These are phyloP conservation scores for Mustela erminea DNA, from an alignment of 2,797 vertebrate species.

Conservation along the genomic window DNA sequence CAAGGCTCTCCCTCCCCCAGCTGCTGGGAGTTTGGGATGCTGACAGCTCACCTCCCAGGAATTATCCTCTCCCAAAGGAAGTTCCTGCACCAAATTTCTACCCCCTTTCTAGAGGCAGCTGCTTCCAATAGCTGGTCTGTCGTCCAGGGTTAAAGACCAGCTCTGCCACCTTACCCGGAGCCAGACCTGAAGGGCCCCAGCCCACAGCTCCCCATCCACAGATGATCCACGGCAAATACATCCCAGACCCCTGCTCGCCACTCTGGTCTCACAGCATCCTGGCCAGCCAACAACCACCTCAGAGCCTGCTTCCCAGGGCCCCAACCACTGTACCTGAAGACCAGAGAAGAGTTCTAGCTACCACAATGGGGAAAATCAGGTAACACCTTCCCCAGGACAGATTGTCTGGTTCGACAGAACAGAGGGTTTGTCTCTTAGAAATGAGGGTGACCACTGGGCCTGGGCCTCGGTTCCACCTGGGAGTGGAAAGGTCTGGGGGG, in stretches of 20 bases:
- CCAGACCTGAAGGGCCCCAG: no score
- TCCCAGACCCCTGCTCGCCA: no score
- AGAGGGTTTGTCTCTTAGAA: not conserved
- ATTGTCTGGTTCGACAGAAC: no score
- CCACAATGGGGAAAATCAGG: accelerated
- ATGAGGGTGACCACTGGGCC: not conserved
- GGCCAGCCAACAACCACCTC: no score
- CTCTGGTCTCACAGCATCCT: no score
- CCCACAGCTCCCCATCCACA: not conserved
- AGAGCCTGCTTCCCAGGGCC: not conserved
- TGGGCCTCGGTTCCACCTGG: not conserved
- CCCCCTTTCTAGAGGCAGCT: not conserved
- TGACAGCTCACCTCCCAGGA: no score
- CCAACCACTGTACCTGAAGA: accelerated
- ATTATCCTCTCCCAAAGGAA: not conserved
- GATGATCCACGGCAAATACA: not conserved
- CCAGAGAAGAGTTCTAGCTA: no score
- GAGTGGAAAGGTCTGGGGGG: not conserved
- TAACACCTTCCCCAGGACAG: not conserved
- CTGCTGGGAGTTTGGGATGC: not conserved
- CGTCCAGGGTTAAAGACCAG: not conserved
- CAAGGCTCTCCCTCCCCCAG: not conserved
- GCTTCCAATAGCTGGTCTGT: not conserved
- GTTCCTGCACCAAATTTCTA: not conserved
- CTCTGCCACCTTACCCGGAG: no score